Conservation (phyloP, 2,797 vertebrate genomes). For the Sternarchorhynchus goeldii region DNA sequence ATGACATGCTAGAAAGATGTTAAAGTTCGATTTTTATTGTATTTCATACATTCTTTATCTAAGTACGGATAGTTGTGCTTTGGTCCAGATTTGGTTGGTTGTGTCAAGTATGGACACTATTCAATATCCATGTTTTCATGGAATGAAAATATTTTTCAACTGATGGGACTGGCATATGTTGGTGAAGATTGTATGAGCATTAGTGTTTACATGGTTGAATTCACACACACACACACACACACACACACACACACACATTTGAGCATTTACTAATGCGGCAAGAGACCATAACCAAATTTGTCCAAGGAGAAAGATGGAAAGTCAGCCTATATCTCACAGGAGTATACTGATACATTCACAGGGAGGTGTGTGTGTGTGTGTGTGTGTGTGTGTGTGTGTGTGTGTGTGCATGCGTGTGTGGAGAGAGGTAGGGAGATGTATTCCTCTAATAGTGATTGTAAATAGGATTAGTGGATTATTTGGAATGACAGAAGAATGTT, state of each 20-base stretch:
- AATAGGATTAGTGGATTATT: slow-evolving; percentile 50
- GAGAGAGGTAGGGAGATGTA: slow-evolving; percentile 68
- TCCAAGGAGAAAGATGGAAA: slow-evolving; percentile 19
- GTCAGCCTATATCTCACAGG: slow-evolving; percentile 17
- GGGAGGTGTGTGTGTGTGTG: background rate
- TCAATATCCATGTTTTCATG: slow-evolving; percentile 12
- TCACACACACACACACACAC: slow-evolving; percentile 24
- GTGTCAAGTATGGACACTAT: background rate
- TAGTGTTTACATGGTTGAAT: slow-evolving; percentile 14
- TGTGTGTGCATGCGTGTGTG: slow-evolving; percentile 57
- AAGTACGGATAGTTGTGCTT: slow-evolving; percentile 73
- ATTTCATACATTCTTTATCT: slow-evolving; percentile 55
- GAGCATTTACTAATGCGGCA: slow-evolving; percentile 21
- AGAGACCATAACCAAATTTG: slow-evolving; percentile 31
- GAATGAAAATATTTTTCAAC: slow-evolving; percentile 29
- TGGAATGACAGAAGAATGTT: slow-evolving; percentile 27
- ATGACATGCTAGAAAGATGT: background rate
- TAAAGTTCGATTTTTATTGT: no score
- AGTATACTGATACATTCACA: slow-evolving; percentile 23
- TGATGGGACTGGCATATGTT: background rate
- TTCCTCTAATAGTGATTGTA: slow-evolving; percentile 63
- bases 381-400: slow-evolving; percentile 27
- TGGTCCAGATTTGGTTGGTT: slow-evolving; percentile 69
- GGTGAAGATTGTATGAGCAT: slow-evolving; percentile 25
- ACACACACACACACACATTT: slow-evolving; percentile 20